Evolutionary conservation across 2,797 vertebrate genomes (phyloP).

Genomic region (Enteromius radiatus): DNA sequence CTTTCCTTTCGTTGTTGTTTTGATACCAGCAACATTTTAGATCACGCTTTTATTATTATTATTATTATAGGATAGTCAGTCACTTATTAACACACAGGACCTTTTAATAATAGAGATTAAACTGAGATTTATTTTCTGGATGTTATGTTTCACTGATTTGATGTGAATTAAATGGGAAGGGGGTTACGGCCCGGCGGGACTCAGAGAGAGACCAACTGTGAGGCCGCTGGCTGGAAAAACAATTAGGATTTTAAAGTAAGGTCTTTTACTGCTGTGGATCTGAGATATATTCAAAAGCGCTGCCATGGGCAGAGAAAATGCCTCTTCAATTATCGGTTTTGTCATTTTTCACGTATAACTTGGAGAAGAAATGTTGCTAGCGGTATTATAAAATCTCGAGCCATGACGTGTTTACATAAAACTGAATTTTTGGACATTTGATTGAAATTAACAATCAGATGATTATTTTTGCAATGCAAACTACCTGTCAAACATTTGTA

Average conservation of each 20-base stretch:
- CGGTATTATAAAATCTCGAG: neutral
- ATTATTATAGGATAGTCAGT: neutral
- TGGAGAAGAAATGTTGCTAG: slow-evolving; percentile 2
- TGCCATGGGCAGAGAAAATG: slow-evolving; percentile 28
- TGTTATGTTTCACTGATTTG: slow-evolving; percentile 22
- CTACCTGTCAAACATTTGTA: neutral
- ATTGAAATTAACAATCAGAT: neutral
- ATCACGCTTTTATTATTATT: neutral
- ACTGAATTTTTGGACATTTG: neutral
- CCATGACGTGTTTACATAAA: neutral
- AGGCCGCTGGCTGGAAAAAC: slow-evolving; percentile 52
- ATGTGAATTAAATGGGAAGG: slow-evolving; percentile 43
- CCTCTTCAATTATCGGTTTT: slow-evolving; percentile 31
- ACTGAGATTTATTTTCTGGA: slow-evolving; percentile 29
- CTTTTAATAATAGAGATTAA: neutral
- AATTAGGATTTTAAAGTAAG: slow-evolving; percentile 57
- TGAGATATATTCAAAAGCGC: slow-evolving; percentile 10
- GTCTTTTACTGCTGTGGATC: slow-evolving; percentile 52
- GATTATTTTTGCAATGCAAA: neutral
- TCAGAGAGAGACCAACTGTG: slow-evolving; percentile 14
- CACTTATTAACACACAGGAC: neutral
- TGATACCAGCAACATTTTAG: neutral
- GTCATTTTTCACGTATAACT: slow-evolving; percentile 27
- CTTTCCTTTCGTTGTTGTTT: neutral
- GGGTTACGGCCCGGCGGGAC: slow-evolving; percentile 43